phyloP scores from a whole-genome alignment of 2,888 invertebrate species.

The Machimus rusticus region DNA sequence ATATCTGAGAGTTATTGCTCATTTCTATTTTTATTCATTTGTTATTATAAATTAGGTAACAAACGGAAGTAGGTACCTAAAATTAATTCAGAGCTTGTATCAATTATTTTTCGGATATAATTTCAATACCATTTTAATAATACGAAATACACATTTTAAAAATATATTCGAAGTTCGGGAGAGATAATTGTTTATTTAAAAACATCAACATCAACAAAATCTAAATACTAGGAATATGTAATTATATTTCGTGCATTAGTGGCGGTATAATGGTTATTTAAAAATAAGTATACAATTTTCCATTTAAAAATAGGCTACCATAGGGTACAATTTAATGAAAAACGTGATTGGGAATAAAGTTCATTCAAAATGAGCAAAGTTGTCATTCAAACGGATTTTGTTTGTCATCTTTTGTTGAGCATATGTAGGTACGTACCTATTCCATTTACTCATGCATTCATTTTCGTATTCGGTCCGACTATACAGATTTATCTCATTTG shows the following conservation, averaged over 20 bases:
- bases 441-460: neutral
- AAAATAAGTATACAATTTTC: neutral
- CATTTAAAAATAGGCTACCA: neutral
- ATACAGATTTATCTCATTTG: neutral
- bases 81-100: too few relatives aligned
- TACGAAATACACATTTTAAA: too few relatives aligned
- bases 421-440: neutral
- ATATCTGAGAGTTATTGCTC: too few relatives aligned
- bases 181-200: too few relatives aligned
- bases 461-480: neutral
- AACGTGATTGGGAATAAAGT: neutral
- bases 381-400: neutral
- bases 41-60: too few relatives aligned
- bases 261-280: neutral
- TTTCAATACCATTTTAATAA: too few relatives aligned
- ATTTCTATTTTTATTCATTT: too few relatives aligned
- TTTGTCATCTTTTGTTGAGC: neutral
- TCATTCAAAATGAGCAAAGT: neutral
- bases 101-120: too few relatives aligned
- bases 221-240: too few relatives aligned
- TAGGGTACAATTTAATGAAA: neutral
- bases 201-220: too few relatives aligned
- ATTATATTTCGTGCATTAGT: neutral
- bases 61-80: too few relatives aligned
- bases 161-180: too few relatives aligned